Percentiles rank a stretch among this genome's conserved stretches.
phyloP scores from a whole-genome alignment of 2,113 vertebrate genomes.

The Athene cunicularia region DNA sequence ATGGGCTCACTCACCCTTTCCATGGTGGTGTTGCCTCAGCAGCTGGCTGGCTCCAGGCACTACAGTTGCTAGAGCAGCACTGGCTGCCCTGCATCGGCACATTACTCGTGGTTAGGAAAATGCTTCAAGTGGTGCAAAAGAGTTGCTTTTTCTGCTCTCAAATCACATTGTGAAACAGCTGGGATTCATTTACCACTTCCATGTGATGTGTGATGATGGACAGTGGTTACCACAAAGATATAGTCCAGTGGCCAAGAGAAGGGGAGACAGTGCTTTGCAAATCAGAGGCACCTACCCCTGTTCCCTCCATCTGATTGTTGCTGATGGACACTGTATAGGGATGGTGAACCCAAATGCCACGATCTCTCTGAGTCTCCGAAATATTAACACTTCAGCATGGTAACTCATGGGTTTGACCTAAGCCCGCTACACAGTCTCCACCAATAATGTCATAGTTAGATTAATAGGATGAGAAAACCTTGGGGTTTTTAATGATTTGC shows the following conservation, averaged over 20 bases:
- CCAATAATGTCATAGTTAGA: neutral
- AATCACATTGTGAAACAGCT: neutral
- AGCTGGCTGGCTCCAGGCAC: fast-evolving
- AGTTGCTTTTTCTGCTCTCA: neutral
- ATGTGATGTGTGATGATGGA: neutral
- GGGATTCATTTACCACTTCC: neutral
- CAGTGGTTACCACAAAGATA: neutral
- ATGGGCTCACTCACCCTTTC: neutral
- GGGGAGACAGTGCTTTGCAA: neutral
- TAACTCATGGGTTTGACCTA: fast-evolving
- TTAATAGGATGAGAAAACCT: neutral
- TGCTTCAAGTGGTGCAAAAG: neutral
- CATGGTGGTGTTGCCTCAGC: neutral
- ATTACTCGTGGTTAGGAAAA: neutral
- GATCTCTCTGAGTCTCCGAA: neutral
- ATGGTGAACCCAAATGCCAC: neutral
- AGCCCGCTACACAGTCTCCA: fast-evolving
- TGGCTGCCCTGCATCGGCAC: fast-evolving
- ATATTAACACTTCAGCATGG: neutral
- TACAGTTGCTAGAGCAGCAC: neutral
- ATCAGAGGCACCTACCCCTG: neutral
- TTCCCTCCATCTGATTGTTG: fast-evolving
- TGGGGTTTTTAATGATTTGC: fast-evolving
- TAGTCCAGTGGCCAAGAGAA: neutral
- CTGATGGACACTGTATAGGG: fast-evolving